Evolutionary conservation across 2,113 vertebrate genomes (phyloP), one percentile per base, ranked within the genome.

Genomic region (Alexandromys fortis): DNA sequence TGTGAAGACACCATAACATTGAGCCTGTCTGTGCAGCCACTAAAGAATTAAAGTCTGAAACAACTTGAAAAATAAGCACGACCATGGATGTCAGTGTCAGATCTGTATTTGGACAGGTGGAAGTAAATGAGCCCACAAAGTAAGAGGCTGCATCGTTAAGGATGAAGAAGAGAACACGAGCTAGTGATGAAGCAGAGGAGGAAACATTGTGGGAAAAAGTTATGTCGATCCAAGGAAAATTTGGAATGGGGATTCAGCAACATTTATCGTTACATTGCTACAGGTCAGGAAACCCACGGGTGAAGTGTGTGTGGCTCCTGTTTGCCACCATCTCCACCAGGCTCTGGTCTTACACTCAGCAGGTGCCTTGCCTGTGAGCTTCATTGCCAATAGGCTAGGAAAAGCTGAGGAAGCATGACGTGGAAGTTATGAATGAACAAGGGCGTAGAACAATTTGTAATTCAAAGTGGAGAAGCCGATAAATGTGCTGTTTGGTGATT

Each of bases 21-120:
- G 45, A 90, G 13, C 47, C 33, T 88, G 5, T 94, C 68, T 87
- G 3, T 92, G 30, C 24, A 75, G 10, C 9, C 78, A 26, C 68
- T 55, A 21, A 68, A n/a, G 16, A 76, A 75, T 52, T 86, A 89
- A 96, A 92, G 75, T 58, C 82, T 81, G 30, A 82, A 67, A 73
- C 33, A 89, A 67, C 70, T 17, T 92, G 28, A 70, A 86, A 91
- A 91, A 72, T 38, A 76, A 76, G 16, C n/a, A 9, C 68, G 45
- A 89, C 38, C 38, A 68, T 68, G 52, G 28, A 30, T 55, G 9
- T 85, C 47, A 3, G 8, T 77, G 12, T 78, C 61, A 83, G 17
- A 68, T 49, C 42, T 92, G 30, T n/a, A 93, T 86, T 96, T 42
- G 65, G 17, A n/a, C 17, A n/a, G 35, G 33, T 72, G 17, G 33